A percentile compares a stretch with the other conserved stretches of the same genome.
Evolutionary conservation across 2,113 vertebrate species (phyloP).

Genomic region (Girardinichthys multiradiatus): DNA sequence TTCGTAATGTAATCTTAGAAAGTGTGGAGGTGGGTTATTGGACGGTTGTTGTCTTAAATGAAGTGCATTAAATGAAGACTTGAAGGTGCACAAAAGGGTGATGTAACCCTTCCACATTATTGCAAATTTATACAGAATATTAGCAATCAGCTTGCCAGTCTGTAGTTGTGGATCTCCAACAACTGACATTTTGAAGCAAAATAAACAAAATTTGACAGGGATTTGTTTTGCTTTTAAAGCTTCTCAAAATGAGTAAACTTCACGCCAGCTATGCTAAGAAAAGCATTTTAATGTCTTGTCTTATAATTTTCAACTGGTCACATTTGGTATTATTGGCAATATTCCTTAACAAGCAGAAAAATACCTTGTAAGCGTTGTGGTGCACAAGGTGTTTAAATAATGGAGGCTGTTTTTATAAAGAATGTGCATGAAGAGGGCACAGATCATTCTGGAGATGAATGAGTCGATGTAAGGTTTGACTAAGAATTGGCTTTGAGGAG

Average conservation of each 20-base stretch:
- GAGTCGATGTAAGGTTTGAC: too few relatives aligned
- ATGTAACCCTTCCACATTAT: constrained; percentile 2
- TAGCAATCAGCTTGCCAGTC: not conserved
- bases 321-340: too few relatives aligned
- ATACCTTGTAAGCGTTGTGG: too few relatives aligned
- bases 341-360: too few relatives aligned
- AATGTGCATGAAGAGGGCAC: too few relatives aligned
- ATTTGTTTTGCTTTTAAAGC: not conserved
- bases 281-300: too few relatives aligned
- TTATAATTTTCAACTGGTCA: too few relatives aligned
- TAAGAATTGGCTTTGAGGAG: too few relatives aligned
- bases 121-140: not conserved
- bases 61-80: constrained; percentile 23
- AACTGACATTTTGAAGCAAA: constrained; percentile 1
- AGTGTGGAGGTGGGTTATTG: constrained; percentile 28
- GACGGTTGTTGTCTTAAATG: constrained; percentile 41
- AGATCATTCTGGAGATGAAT: too few relatives aligned
- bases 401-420: too few relatives aligned
- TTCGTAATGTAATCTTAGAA: constrained; percentile 33
- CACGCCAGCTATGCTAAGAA: too few relatives aligned
- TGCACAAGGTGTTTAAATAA: too few relatives aligned
- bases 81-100: constrained; percentile 38
- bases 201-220: not conserved
- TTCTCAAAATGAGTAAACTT: not conserved
- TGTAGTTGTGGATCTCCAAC: not conserved